phyloP scores from a whole-genome alignment of 2,113 vertebrate genomes.

The Parus major region DNA sequence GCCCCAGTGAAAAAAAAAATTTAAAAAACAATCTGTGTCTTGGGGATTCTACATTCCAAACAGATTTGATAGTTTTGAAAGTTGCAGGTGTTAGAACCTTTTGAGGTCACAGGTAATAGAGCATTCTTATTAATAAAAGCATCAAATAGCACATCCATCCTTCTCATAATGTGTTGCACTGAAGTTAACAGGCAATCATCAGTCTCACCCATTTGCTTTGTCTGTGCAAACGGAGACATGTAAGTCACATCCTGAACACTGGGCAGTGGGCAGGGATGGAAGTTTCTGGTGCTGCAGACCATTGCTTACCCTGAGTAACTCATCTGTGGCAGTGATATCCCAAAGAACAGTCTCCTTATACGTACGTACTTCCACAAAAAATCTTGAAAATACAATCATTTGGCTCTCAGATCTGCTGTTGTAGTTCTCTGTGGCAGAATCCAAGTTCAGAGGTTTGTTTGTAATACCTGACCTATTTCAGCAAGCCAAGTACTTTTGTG shows the following conservation, averaged over 20 bases:
- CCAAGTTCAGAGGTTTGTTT: not conserved
- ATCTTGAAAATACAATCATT: not conserved
- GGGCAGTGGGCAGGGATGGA: not conserved
- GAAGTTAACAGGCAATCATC: not conserved
- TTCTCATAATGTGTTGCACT: not conserved
- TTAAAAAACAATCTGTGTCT: accelerated
- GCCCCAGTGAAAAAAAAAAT: accelerated
- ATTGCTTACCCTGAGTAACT: not conserved
- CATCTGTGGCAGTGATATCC: not conserved
- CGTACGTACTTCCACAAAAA: not conserved
- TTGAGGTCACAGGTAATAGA: not conserved
- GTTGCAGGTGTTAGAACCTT: not conserved
- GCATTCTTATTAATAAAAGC: not conserved
- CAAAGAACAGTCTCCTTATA: not conserved
- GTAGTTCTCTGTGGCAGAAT: not conserved
- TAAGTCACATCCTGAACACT: not conserved
- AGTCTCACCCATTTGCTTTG: not conserved
- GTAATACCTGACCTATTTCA: not conserved
- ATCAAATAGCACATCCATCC: not conserved
- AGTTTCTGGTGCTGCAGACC: not conserved
- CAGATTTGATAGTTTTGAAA: not conserved
- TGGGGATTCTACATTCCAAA: not conserved
- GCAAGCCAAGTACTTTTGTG: not conserved
- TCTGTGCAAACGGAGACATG: accelerated
- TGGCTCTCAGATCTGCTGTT: not conserved